A percentile compares a stretch with the other conserved stretches of the same genome.
phyloP scores from a whole-genome alignment of 2,888 invertebrate genomes.

The Pasiphila rectangulata region DNA sequence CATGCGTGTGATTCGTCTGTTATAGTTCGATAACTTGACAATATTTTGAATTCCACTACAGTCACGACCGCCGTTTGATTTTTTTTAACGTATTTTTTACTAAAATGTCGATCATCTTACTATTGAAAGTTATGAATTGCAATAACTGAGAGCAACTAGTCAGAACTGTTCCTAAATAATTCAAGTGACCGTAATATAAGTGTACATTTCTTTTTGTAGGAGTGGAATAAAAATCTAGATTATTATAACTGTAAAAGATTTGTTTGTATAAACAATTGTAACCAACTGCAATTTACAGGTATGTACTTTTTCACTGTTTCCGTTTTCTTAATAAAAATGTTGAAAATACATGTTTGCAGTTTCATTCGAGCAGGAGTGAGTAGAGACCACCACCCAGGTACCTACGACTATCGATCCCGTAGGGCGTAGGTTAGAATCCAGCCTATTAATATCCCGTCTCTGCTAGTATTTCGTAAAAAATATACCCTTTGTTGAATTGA shows the following conservation, averaged over 20 bases:
- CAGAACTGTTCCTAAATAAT: constrained; percentile 18
- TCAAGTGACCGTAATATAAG: neutral
- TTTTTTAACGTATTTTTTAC: no score
- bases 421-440: no score
- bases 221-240: constrained; percentile 65
- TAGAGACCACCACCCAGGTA: no score
- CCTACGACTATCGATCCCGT: no score
- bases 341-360: constrained; percentile 57
- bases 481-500: no score
- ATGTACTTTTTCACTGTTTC: constrained; percentile 82
- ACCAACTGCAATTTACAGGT: constrained; percentile 79
- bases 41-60: no score
- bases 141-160: constrained; percentile 21
- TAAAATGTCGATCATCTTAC: no score
- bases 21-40: no score
- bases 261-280: constrained; percentile 73
- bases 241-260: constrained; percentile 68
- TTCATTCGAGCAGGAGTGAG: constrained; percentile 8
- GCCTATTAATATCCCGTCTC: no score
- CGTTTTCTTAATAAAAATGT: constrained; percentile 81
- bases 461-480: no score
- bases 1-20: no score
- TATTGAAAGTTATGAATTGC: neutral
- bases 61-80: no score
- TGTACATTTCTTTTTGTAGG: constrained; percentile 29